phyloP scores from a whole-genome alignment of 2,797 vertebrate genomes.

The Scyliorhinus canicula region DNA sequence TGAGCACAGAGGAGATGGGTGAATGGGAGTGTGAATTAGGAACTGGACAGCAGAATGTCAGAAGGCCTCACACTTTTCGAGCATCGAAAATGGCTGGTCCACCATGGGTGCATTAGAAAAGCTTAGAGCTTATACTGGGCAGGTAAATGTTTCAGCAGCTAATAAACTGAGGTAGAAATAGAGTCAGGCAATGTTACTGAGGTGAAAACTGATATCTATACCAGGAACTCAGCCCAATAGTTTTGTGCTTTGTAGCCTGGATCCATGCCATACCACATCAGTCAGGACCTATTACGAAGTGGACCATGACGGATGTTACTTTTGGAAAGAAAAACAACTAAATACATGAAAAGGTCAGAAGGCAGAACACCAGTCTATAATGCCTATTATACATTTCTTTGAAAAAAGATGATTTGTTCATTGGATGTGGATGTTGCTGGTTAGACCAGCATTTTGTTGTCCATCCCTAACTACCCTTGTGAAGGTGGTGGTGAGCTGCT shows the following conservation, averaged over 20 bases:
- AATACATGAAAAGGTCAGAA: not conserved
- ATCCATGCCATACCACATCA: not conserved
- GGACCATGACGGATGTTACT: not conserved
- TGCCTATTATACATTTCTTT: not conserved
- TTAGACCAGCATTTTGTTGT: too few relatives aligned
- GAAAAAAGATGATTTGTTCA: too few relatives aligned
- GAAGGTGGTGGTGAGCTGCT: too few relatives aligned
- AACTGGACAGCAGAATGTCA: not conserved
- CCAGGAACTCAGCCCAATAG: not conserved
- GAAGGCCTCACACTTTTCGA: not conserved
- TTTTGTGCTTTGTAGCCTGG: not conserved
- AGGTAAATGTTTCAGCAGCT: not conserved
- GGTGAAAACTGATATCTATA: not conserved
- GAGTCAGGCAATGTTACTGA: not conserved
- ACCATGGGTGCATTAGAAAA: not conserved
- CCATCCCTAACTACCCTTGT: too few relatives aligned
- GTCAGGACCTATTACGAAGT: not conserved
- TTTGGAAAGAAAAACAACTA: not conserved
- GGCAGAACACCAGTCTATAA: not conserved
- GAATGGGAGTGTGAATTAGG: not conserved
- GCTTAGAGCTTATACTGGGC: not conserved
- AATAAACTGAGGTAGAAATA: not conserved
- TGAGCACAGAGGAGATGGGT: not conserved
- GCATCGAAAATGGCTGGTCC: not conserved
- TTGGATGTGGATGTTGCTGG: too few relatives aligned